These are phyloP conservation scores for Hartigia nigra DNA, from an alignment of 2,888 invertebrate species.

Conservation along the genomic window DNA sequence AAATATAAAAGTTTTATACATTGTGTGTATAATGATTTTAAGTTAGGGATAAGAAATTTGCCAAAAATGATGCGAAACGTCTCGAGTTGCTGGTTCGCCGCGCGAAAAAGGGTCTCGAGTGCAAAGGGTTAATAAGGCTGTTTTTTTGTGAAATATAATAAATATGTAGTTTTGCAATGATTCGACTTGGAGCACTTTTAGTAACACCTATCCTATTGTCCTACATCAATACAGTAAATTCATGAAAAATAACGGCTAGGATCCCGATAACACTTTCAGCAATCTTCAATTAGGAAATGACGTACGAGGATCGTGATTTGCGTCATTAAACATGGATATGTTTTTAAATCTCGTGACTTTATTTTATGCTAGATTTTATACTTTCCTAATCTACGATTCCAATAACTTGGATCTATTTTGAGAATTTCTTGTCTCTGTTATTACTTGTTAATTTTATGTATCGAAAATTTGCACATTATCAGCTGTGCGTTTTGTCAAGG, in stretches of 20 bases:
- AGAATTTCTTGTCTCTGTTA: not conserved
- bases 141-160: not conserved
- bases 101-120: conserved; percentile 4
- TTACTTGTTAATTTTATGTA: not conserved
- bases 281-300: conserved; percentile 5
- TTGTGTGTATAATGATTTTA: conserved; percentile 4
- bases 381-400: not conserved
- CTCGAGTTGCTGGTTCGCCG: conserved; percentile 8
- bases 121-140: not conserved
- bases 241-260: not conserved
- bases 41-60: not conserved
- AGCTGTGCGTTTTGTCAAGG: not conserved
- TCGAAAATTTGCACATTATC: not conserved
- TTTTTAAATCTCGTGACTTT: not conserved
- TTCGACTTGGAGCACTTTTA: not conserved
- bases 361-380: conserved; percentile 40
- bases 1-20: not conserved
- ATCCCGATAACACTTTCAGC: not conserved
- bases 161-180: not conserved
- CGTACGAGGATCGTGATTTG: not conserved
- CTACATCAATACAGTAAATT: not conserved
- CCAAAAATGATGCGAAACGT: conserved; percentile 3
- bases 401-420: not conserved
- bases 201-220: not conserved
- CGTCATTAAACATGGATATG: not conserved